phyloP scores from a whole-genome alignment of 2,888 invertebrate genomes.

The Nomada flava region DNA sequence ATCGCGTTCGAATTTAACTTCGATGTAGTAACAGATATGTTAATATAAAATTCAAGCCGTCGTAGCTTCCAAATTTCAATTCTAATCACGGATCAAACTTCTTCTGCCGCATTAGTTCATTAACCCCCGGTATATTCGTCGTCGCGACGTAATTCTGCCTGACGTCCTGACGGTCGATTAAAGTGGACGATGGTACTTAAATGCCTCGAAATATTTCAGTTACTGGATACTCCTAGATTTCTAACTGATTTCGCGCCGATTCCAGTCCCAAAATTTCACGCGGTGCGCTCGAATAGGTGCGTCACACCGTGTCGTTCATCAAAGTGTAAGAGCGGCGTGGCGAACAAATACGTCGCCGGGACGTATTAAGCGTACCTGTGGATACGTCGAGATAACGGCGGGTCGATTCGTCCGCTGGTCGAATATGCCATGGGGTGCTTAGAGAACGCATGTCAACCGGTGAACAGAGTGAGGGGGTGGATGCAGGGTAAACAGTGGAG shows the following conservation, averaged over 20 bases:
- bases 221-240: not conserved
- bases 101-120: too few relatives aligned
- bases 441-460: constrained; percentile 21
- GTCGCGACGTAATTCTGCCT: too few relatives aligned
- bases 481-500: constrained; percentile 64
- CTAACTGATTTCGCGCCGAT: not conserved
- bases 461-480: not conserved
- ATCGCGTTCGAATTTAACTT: too few relatives aligned
- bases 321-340: constrained; percentile 59
- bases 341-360: constrained; percentile 69
- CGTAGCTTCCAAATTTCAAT: too few relatives aligned
- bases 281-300: constrained; percentile 12
- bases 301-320: constrained; percentile 59
- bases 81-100: too few relatives aligned
- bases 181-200: too few relatives aligned
- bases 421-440: constrained; percentile 58
- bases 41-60: too few relatives aligned
- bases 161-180: too few relatives aligned
- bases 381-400: constrained; percentile 72
- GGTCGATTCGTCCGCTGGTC: constrained; percentile 69
- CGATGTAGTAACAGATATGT: too few relatives aligned
- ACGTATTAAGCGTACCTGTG: constrained; percentile 69
- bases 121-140: too few relatives aligned
- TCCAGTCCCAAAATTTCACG: constrained; percentile 11
- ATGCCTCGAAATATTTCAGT: too few relatives aligned